Conservation (phyloP, 2,888 invertebrate genomes). For the Euphydryas editha region DNA sequence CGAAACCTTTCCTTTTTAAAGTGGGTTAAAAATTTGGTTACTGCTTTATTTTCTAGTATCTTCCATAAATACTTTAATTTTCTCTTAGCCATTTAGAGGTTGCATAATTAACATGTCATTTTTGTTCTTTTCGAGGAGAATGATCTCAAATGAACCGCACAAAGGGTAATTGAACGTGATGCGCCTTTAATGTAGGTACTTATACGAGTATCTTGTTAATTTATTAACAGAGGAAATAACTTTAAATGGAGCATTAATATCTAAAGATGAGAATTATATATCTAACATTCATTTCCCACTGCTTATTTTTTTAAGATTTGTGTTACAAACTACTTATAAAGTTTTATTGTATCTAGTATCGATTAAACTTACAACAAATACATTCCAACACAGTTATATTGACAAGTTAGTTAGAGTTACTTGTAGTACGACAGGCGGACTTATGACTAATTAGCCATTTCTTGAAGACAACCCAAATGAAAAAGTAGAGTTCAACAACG, state of each 20-base stretch:
- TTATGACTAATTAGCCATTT: too few relatives aligned
- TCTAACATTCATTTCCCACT: neutral
- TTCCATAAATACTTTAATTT: neutral
- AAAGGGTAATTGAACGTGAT: slow-evolving; percentile 35
- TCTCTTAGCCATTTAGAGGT: neutral
- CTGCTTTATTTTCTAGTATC: neutral
- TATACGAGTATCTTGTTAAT: slow-evolving; percentile 20
- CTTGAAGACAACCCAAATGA: too few relatives aligned
- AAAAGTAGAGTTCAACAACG: too few relatives aligned
- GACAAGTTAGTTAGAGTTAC: too few relatives aligned
- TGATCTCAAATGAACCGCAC: slow-evolving; percentile 40
- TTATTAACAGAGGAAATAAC: slow-evolving; percentile 20
- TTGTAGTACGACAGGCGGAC: too few relatives aligned
- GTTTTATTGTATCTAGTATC: too few relatives aligned
- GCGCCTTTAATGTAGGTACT: slow-evolving; percentile 33
- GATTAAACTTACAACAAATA: too few relatives aligned
- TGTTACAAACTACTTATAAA: too few relatives aligned
- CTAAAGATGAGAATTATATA: neutral
- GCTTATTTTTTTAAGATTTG: neutral
- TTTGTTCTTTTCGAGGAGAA: slow-evolving; percentile 16
- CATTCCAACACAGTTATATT: too few relatives aligned
- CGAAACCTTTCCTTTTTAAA: too few relatives aligned
- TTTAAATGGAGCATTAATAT: slow-evolving; percentile 13
- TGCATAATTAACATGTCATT: slow-evolving; percentile 7
- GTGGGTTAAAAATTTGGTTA: neutral